Percentiles rank a stretch among this genome's conserved stretches.
phyloP scores from a whole-genome alignment of 2,888 invertebrate genomes.

The Rotaria sp. region DNA sequence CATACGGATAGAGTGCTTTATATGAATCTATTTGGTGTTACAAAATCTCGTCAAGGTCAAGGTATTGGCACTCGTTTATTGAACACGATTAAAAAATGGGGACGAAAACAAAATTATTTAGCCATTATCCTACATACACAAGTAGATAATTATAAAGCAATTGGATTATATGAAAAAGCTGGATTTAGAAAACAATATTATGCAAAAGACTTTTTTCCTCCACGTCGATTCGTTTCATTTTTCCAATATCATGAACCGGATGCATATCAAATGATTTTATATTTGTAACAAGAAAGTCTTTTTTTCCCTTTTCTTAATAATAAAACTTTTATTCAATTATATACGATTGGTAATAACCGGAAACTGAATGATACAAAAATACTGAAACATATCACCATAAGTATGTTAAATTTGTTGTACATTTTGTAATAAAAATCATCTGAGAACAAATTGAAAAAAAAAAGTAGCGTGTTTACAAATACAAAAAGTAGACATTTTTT shows the following conservation, averaged over 20 bases:
- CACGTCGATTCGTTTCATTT: not conserved
- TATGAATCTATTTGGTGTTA: not conserved
- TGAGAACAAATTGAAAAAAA: not conserved
- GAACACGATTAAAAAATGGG: not conserved
- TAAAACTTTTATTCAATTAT: no score
- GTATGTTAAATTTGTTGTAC: not conserved
- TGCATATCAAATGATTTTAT: slow-evolving; percentile 1
- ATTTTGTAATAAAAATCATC: not conserved
- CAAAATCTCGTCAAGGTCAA: not conserved
- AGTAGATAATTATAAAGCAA: not conserved
- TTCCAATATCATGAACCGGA: not conserved
- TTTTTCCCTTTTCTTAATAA: not conserved
- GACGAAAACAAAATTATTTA: not conserved
- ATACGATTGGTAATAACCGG: no score
- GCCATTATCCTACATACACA: not conserved
- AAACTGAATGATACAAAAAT: not conserved
- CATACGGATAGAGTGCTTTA: not conserved
- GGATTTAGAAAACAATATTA: not conserved
- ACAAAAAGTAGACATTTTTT: not conserved
- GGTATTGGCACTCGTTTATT: not conserved
- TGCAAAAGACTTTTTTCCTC: not conserved
- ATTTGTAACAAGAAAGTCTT: not conserved
- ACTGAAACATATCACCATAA: not conserved
- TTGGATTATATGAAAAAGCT: not conserved
- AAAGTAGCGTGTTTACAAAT: not conserved